A percentile compares a stretch with the other conserved stretches of the same genome.
phyloP scores from a whole-genome alignment of 2,113 vertebrate species.

The Alethe diademata region DNA sequence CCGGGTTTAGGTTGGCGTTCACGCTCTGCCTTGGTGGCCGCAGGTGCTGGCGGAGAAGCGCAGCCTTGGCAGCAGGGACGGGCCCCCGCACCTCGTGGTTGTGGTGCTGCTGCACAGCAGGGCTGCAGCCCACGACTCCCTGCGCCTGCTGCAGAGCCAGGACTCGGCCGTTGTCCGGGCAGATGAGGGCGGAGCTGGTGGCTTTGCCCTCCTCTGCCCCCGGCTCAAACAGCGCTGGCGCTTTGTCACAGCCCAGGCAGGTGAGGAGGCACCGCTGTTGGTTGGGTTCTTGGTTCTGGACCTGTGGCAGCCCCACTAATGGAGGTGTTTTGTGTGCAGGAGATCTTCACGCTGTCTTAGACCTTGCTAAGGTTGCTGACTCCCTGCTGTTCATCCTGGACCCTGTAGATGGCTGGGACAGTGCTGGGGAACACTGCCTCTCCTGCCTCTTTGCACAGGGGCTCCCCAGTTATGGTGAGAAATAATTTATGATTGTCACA shows the following conservation, averaged over 20 bases:
- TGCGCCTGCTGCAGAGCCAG: conserved; percentile 76
- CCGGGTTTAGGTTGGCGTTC: rapidly evolving
- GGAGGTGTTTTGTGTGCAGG: conserved; percentile 66
- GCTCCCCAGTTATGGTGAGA: conserved; percentile 88
- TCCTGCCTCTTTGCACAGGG: conserved; percentile 95
- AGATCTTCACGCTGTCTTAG: conserved; percentile 86
- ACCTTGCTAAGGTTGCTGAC: conserved; percentile 92
- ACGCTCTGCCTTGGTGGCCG: neutral
- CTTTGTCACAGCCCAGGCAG: conserved; percentile 79
- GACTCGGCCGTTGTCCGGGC: conserved; percentile 62
- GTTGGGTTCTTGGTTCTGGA: neutral
- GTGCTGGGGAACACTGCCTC: conserved; percentile 87
- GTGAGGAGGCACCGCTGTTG: neutral
- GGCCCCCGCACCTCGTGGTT: conserved; percentile 89
- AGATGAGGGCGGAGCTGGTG: conserved; percentile 51
- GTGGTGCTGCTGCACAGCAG: conserved; percentile 82
- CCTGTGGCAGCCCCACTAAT: neutral
- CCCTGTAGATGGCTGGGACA: conserved; percentile 88
- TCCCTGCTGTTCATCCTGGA: conserved; percentile 91
- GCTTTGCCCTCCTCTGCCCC: conserved; percentile 83
- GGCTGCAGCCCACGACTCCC: conserved; percentile 42
- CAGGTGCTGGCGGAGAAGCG: conserved; percentile 93
- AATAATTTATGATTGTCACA: neutral
- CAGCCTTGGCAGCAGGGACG: conserved; percentile 85
- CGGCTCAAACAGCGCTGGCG: conserved; percentile 89